A percentile compares a stretch with the other conserved stretches of the same genome.
Evolutionary conservation across 2,797 vertebrate species (phyloP).

Genomic region (Tangara arthus): DNA sequence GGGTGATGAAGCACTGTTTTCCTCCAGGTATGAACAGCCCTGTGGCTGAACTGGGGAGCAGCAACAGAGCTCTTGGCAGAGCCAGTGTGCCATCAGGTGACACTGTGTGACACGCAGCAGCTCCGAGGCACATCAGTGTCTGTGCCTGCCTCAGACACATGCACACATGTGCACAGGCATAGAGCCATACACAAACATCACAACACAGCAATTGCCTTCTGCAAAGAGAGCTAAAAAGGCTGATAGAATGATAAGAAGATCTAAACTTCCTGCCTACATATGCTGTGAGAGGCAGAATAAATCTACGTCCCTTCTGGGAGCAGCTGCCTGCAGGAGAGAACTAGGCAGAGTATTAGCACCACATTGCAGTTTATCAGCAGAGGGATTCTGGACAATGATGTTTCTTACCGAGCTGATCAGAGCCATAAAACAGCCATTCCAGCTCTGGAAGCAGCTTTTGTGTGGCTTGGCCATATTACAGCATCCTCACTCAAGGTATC

Average conservation of each 20-base stretch:
- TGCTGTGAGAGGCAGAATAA: neutral
- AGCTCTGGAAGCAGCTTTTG: neutral
- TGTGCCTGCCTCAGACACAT: neutral
- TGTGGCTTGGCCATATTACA: neutral
- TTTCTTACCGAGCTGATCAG: neutral
- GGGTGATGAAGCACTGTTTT: neutral
- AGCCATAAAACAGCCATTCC: neutral
- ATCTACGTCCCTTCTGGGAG: constrained; percentile 12
- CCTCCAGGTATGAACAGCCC: neutral
- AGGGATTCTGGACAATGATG: neutral
- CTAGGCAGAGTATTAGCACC: neutral
- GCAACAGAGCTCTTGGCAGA: neutral
- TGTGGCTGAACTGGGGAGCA: neutral
- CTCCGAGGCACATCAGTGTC: neutral
- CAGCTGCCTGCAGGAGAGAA: constrained; percentile 4
- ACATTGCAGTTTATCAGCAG: neutral
- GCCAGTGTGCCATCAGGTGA: neutral
- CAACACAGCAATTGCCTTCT: neutral
- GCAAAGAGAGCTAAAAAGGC: neutral
- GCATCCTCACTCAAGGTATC: neutral
- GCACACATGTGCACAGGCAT: neutral
- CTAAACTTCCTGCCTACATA: neutral
- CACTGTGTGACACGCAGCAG: neutral
- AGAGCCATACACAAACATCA: neutral
- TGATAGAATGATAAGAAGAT: neutral